A percentile compares a stretch with the other conserved stretches of the same genome.
phyloP scores from a whole-genome alignment of 2,113 vertebrate species.

The Phycodurus eques region DNA sequence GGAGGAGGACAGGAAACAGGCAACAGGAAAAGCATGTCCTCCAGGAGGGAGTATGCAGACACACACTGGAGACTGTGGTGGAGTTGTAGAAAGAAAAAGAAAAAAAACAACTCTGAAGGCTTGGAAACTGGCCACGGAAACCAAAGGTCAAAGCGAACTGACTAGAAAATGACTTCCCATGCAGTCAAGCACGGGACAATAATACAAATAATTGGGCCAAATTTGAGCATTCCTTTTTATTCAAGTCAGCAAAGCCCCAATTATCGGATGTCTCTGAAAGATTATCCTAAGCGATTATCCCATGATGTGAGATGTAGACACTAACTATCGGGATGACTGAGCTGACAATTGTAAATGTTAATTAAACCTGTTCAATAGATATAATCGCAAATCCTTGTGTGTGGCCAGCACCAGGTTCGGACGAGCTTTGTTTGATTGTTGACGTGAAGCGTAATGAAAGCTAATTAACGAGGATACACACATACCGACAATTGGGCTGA shows the following conservation, averaged over 20 bases:
- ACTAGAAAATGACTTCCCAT: constrained; percentile 29
- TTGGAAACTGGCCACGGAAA: constrained; percentile 50
- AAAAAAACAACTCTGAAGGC: constrained; percentile 26
- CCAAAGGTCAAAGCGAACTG: constrained; percentile 37
- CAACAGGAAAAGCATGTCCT: constrained; percentile 61
- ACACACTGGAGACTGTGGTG: constrained; percentile 51
- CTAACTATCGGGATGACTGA: too few relatives aligned
- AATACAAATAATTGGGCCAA: not conserved
- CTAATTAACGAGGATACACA: too few relatives aligned
- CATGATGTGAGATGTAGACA: not conserved
- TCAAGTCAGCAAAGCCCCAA: not conserved
- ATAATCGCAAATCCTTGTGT: too few relatives aligned
- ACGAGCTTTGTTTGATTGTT: too few relatives aligned
- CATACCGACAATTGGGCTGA: too few relatives aligned
- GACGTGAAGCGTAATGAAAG: too few relatives aligned
- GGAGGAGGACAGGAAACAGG: constrained; percentile 59
- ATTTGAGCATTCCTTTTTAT: not conserved
- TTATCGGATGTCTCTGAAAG: not conserved
- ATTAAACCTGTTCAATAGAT: too few relatives aligned
- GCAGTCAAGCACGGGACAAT: constrained; percentile 3
- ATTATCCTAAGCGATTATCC: not conserved
- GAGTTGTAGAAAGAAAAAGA: constrained; percentile 35
- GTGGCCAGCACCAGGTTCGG: too few relatives aligned
- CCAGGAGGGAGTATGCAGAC: constrained; percentile 48
- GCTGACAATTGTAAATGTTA: too few relatives aligned